These are phyloP conservation scores for Echinops telfairi DNA, from an alignment of 2,113 vertebrate genomes.

Conservation along the genomic window DNA sequence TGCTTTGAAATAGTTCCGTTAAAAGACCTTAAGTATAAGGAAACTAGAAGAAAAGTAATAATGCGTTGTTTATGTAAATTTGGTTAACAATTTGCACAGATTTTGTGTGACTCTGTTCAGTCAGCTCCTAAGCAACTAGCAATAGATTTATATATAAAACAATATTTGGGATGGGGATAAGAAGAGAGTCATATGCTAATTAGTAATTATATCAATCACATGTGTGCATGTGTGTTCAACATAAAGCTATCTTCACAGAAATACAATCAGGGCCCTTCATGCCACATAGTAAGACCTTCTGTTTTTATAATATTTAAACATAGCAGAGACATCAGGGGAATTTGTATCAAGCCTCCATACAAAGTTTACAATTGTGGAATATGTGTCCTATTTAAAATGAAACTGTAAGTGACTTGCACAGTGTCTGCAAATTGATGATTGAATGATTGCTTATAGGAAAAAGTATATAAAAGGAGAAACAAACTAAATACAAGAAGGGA, in stretches of 20 bases:
- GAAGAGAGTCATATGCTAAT: no score
- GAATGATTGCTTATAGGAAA: not conserved
- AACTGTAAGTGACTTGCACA: not conserved
- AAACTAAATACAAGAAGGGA: not conserved
- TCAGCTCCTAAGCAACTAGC: no score
- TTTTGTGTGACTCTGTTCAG: not conserved
- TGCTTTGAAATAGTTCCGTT: no score
- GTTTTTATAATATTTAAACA: not conserved
- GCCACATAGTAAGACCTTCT: not conserved
- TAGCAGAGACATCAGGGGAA: no score
- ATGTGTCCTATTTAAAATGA: not conserved
- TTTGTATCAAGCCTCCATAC: not conserved
- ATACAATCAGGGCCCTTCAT: not conserved
- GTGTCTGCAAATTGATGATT: not conserved
- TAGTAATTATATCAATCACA: no score
- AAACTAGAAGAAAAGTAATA: not conserved
- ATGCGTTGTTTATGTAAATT: not conserved
- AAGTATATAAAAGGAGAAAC: not conserved
- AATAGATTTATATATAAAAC: no score
- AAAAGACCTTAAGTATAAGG: not conserved
- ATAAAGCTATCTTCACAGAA: not conserved
- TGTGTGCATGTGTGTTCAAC: not conserved
- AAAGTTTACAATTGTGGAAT: not conserved
- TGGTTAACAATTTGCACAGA: not conserved
- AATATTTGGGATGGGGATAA: no score